Percentiles rank a stretch among this genome's conserved stretches.
These are phyloP conservation scores for Etheostoma cragini DNA, from an alignment of 2,113 vertebrate genomes.

Conservation along the genomic window DNA sequence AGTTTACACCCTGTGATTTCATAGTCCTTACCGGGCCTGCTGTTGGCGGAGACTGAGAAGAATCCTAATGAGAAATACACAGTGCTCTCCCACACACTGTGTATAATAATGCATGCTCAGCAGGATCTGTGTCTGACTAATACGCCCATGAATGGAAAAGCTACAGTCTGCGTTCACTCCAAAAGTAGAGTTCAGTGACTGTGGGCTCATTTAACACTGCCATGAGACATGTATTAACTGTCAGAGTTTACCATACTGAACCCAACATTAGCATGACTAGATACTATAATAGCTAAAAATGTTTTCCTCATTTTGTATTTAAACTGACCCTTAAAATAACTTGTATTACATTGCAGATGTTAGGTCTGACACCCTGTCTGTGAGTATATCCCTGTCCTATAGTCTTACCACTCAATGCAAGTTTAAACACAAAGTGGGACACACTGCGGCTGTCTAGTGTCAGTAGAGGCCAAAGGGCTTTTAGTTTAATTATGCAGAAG, in stretches of 20 bases:
- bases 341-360: not conserved
- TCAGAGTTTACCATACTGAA: not conserved
- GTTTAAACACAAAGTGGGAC: not conserved
- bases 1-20: slow-evolving; percentile 19
- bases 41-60: slow-evolving; percentile 25
- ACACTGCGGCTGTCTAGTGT: not conserved
- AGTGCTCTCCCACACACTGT: slow-evolving; percentile 32
- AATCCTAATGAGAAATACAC: slow-evolving; percentile 24
- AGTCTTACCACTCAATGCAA: not conserved
- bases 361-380: not conserved
- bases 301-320: not conserved
- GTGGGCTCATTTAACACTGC: not conserved
- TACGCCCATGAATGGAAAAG: slow-evolving; percentile 33
- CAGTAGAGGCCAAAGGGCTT: not conserved
- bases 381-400: not conserved
- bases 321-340: not conserved
- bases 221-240: not conserved
- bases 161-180: slow-evolving; percentile 10
- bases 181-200: slow-evolving; percentile 6
- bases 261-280: not conserved
- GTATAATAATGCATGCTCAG: slow-evolving; percentile 52
- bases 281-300: not conserved
- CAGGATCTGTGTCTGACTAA: slow-evolving; percentile 62
- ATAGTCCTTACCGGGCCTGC: slow-evolving; percentile 23
- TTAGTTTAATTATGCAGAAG: not conserved